A percentile compares a stretch with the other conserved stretches of the same genome.
Evolutionary conservation across 2,888 invertebrate species (phyloP).

Genomic region (Tenthredo notha): DNA sequence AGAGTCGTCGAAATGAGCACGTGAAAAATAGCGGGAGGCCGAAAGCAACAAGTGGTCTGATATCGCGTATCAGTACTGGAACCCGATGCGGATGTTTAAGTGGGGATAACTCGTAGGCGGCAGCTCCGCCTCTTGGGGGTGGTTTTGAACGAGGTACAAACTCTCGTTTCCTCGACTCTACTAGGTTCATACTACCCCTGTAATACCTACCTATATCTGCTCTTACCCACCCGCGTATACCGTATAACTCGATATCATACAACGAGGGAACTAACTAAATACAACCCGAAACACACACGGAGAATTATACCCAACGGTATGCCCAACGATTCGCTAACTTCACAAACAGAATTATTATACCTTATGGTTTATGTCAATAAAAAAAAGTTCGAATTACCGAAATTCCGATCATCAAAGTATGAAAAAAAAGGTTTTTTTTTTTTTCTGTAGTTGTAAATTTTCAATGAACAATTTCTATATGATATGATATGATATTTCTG

Average conservation of each 20-base stretch:
- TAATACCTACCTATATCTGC: neutral
- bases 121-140: constrained; percentile 75
- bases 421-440: too few species aligned
- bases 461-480: too few species aligned
- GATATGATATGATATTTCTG: too few species aligned
- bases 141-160: constrained; percentile 66
- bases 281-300: neutral
- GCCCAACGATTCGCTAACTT: neutral
- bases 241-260: neutral
- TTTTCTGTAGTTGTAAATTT: too few species aligned
- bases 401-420: too few species aligned
- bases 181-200: neutral
- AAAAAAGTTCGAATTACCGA: too few species aligned
- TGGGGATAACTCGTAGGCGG: constrained; percentile 71
- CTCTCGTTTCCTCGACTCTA: constrained; percentile 24
- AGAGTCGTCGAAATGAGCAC: constrained; percentile 54
- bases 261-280: neutral
- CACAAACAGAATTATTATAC: neutral
- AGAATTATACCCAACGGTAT: neutral
- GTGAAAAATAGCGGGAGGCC: constrained; percentile 66
- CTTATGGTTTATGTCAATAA: too few species aligned
- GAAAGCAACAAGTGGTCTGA: constrained; percentile 75
- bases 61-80: constrained; percentile 73
- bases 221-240: neutral
- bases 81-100: constrained; percentile 53